Base-by-base conservation (phyloP, 2,113 vertebrate species). In the Anarhynchus alexandrinus region DNA sequence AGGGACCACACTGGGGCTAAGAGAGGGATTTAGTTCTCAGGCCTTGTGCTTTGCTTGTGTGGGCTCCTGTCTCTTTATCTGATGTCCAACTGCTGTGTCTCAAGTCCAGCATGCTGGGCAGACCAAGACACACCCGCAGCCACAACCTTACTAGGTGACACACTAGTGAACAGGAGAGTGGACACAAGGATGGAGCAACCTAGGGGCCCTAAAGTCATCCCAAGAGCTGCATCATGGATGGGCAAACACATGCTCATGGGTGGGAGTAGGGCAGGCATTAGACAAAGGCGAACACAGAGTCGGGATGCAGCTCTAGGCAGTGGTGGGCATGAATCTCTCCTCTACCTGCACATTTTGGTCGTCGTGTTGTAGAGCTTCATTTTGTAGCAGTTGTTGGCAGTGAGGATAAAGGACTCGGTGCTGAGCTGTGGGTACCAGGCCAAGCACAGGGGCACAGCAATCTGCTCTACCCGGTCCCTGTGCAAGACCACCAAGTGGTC, bases 281-380 rank as follows among this genome's bases (percentile, higher is more conserved):
- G 54, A 65, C 10, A 25, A 20, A 78, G 25, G n/a, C 92, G 58
- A 80, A 14, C 20, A 52, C 2, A 18, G 26, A 38, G 10, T 59
- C 21, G 65, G 74, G 62, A 54, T 36, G 36, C 43, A 23, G 69
- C 3, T 89, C 57, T 36, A 26, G 43, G 34, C 29, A 77, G 6
- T 6, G 49, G 18, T 40, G 47, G 29, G 8, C 36, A 22, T 4
- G 51, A 83, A 32, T 34, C 34, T 40, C 43, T 57, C 6, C 32
- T 57, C 74, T 93, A 99, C 99, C 99, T 99, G 99, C 99, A 99
- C 98, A 98, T 98, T 94, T 98, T 99, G 38, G 99, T 99, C 0
- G 97, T 99, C 1, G 98, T 97, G 66, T 99, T 99, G 83, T 99
- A 98, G 36, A 99, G 98, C 82, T 99, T 99, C 96, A 99, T 98